A percentile compares a stretch with the other conserved stretches of the same genome.
Evolutionary conservation across 1,140 invertebrate species (phyloP).

Genomic region (Drosophila lacertosa): DNA sequence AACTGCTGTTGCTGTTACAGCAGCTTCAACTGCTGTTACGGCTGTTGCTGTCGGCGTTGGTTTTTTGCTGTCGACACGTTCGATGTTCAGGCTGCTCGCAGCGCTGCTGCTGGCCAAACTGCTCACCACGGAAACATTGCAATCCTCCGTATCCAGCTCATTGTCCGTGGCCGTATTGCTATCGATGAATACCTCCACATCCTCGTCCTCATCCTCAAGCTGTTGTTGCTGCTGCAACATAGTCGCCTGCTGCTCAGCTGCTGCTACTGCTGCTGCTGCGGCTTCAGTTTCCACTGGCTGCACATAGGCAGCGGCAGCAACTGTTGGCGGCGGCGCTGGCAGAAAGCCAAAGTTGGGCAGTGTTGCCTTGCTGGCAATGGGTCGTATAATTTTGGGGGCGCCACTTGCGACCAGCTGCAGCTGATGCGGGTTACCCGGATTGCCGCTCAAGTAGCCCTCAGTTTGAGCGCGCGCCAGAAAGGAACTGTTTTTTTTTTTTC

Average conservation of each 20-base stretch:
- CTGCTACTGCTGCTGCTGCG: background rate
- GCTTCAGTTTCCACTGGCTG: background rate
- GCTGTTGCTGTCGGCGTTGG: slow-evolving; percentile 6
- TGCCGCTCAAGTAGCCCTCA: slow-evolving; percentile 74
- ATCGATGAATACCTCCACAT: slow-evolving; percentile 78
- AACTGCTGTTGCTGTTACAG: background rate
- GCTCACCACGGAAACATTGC: slow-evolving; percentile 74
- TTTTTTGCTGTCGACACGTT: slow-evolving; percentile 56
- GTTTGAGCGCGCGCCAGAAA: slow-evolving; percentile 84
- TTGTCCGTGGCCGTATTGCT: slow-evolving; percentile 84
- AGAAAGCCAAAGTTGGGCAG: slow-evolving; percentile 75
- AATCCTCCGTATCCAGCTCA: slow-evolving; percentile 58
- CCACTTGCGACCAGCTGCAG: slow-evolving; percentile 17
- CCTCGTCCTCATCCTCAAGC: slow-evolving; percentile 63
- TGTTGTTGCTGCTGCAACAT: background rate
- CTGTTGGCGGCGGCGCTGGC: slow-evolving; percentile 23
- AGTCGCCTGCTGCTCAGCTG: background rate
- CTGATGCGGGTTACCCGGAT: slow-evolving; percentile 27
- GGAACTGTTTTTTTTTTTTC: slow-evolving; percentile 20
- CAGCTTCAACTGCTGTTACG: background rate
- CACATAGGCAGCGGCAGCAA: slow-evolving; percentile 13
- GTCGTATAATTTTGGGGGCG: slow-evolving; percentile 69
- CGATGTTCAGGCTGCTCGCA: slow-evolving; percentile 83
- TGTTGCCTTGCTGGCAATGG: slow-evolving; percentile 80
- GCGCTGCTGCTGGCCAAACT: slow-evolving; percentile 72